Base-by-base conservation (phyloP, 1,140 invertebrate genomes). In the Drosophila ironensis region DNA sequence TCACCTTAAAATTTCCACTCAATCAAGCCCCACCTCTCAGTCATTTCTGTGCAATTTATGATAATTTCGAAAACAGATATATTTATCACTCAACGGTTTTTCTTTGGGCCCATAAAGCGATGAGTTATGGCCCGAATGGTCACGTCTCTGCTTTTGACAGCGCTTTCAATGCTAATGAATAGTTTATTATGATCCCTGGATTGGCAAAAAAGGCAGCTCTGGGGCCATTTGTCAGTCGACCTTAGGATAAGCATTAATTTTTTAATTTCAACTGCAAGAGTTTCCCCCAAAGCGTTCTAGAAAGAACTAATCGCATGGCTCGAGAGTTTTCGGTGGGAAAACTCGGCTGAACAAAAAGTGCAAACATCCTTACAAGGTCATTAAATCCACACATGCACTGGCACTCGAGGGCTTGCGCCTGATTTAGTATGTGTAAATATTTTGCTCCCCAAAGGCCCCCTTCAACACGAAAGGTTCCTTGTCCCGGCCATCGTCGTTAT, bases 341-440 rank as follows among this genome's bases (percentile, higher is more conserved):
- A 20, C 67, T 48, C 22, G 25, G 33, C 19, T 48, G 12, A 38
- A 28, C 19, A 24, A 42, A 50, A 51, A 70, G 68, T 44, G 24
- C 25, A 60, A 51, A 27, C 40, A 40, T 40, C 40, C 41, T 45
- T 20, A 60, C 66, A 70, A 70, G 66, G 66, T 70, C 66, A 70
- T 70, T 50, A 16, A 37, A 37, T 8, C 47, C 33, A 44, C n/a
- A 68, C 12, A 37, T 17, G 47, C 33, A 52, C 40, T 30, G 27
- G 37, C n/a, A 35, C 11, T 24, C 20, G 14, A 54, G 46, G 28
- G 6, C 64, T 44, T 51, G 44, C 33, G 33, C 33, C 69, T 73
- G 78, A 84, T 84, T 82, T 66, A 82, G 73, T 82, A 60, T 84
- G 78, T 82, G 78, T 84, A 84, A 82, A 84, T 82, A 82, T 82